Base-by-base conservation (phyloP, 1,140 invertebrate species). In the Eciton burchellii region DNA sequence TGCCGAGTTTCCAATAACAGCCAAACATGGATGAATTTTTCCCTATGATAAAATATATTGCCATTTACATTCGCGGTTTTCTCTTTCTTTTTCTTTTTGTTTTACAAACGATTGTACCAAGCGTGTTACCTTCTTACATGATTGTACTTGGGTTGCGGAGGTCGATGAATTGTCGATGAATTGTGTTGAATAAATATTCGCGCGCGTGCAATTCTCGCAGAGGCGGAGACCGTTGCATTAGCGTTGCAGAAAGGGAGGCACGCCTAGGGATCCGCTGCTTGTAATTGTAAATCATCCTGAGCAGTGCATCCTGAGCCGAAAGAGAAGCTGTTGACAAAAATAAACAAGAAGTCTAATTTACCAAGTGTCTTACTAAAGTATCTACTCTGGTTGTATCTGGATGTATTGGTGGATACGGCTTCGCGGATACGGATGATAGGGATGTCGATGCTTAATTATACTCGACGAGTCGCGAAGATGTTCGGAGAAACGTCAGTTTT, bases 321-420 rank as follows among this genome's bases (percentile, higher is more conserved):
- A 35, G 6, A 35, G n/a, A 35, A 66, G 54, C 21, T 79, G 63
- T 79, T 79, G 74, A 66, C 74, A 79, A n/a, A 77, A 79, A 79
- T 79, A 79, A 79, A 79, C 63, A 79, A 77, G 62, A 68, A 79
- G 47, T 79, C 63, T 79, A 79, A 68, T 79, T 79, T 79, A 79
- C 74, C 74, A 79, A 79, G 74, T 79, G 74, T 79, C 74, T 79
- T 79, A 79, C 52, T 79, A 79, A 68, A 79, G 74, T 79, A 79
- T 79, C 41, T 79, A 70, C 41, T 79, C 49, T 24, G 49, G 45
- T 79, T 79, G 68, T 70, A 79, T 49, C 74, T n/a, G n/a, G 35
- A 70, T 77, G 68, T 54, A 56, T 35, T 16, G 62, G 66, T 68
- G 62, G 63, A 66, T 68, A 77, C 74, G 62, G 74, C 14, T 79